Base-by-base conservation (phyloP, 2,797 vertebrate species). In the Microctenopoma stevenorrisi region DNA sequence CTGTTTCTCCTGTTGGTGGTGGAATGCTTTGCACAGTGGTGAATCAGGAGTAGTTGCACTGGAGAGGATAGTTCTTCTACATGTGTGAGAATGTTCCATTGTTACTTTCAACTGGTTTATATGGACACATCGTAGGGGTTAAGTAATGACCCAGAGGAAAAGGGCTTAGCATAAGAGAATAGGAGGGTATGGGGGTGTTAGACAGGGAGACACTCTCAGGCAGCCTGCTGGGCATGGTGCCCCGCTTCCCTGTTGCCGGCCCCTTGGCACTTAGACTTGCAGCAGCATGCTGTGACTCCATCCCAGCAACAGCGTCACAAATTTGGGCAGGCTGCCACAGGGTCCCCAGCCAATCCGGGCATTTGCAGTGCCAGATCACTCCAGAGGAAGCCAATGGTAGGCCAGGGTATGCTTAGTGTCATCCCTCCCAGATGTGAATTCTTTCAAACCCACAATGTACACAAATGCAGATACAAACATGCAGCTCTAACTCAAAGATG, bases 271-370 rank as follows among this genome's bases (percentile, higher is more conserved):
- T 68, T 28, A 66, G 47, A 69, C 74, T 87, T 83, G 79, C 79
- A 86, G 68, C 82, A 81, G 70, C 64, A 66, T 76, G 68, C 50
- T 70, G 71, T 74, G 81, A 84, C 89, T 90, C 83, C 79, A 81
- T 91, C 90, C 90, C 84, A 87, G 90, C 91, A 92, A 91, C 88
- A 92, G 88, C 80, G 40, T 91, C 88, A 91, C 77, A 74, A 63
- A 74, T 83, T 72, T 76, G 76, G 88, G 86, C 82, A 25, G 82
- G 58, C 78, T 81, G 76, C 70, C 73, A 81, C 44, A 1, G 37
- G 57, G 35, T 80, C 64, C 70, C 61, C 43, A 72, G 88, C 89
- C 90, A 91, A 91, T 91, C 55, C 53, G 48, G 48, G 33, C 58
- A 52, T 56, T 52, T 56, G 59, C 56, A 62, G 64, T 74, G 62